A percentile compares a stretch with the other conserved stretches of the same genome.
These are phyloP conservation scores for Chloropsis cyanopogon DNA, from an alignment of 2,113 vertebrate species.

Conservation along the genomic window DNA sequence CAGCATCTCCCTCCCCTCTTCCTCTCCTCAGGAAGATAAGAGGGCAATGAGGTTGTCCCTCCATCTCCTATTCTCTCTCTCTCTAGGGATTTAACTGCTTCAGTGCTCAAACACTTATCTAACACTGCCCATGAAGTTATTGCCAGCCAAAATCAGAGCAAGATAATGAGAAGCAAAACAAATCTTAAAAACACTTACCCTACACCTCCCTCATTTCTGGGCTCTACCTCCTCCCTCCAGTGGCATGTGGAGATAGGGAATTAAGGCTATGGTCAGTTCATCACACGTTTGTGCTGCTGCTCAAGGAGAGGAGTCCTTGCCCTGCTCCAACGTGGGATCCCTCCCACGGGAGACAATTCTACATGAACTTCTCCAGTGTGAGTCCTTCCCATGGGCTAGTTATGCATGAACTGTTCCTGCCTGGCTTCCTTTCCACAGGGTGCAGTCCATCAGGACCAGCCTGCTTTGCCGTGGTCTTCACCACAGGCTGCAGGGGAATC, in stretches of 20 bases:
- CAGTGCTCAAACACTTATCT: not conserved
- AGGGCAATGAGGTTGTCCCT: not conserved
- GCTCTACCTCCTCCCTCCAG: not conserved
- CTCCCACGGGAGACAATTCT: not conserved
- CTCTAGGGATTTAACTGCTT: not conserved
- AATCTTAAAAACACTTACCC: not conserved
- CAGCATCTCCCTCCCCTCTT: not conserved
- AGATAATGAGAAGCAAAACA: not conserved
- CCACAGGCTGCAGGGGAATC: not conserved
- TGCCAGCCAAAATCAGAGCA: not conserved
- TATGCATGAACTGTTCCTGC: not conserved
- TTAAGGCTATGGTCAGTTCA: not conserved
- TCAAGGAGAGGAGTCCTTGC: not conserved
- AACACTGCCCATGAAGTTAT: not conserved
- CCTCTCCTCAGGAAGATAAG: not conserved
- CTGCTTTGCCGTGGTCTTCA: not conserved
- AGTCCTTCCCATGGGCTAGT: not conserved
- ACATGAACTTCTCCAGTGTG: not conserved
- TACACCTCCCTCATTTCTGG: not conserved
- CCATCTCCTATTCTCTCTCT: not conserved
- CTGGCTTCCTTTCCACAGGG: not conserved
- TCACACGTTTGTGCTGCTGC: not conserved
- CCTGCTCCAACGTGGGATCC: rapidly evolving
- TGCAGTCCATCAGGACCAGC: not conserved
- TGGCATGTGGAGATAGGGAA: not conserved